Evolutionary conservation across 1,140 invertebrate genomes (phyloP), one percentile per base, ranked within the genome.

Genomic region (Papilio polytes): DNA sequence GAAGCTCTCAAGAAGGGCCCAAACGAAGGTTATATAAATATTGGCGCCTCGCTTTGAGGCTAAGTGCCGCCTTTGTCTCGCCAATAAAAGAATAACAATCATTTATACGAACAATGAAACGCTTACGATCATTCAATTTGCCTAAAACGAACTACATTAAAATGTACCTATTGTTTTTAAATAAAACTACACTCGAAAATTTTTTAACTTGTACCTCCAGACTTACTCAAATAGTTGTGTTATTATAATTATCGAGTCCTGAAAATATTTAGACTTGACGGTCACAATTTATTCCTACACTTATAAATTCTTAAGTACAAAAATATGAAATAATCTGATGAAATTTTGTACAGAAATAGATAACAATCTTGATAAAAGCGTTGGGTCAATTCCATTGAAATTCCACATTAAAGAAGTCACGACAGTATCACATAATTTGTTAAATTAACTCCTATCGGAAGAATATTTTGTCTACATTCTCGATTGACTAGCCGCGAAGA

Each of bases 11-110:
- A 85, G 81, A 80, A 87, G 85, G 83, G 83, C 81, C 85, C 86
- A 85, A 85, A 85, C 84, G 86, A 86, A 85, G 91, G 87, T 90
- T 91, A 87, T 88, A 90, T 90, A 94, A 93, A 92, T 90, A 93
- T 93, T 91, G 89, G 87, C 90, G 87, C 84, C 87, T 86, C 89
- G 88, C 88, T 89, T 88, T 85, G 88, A 88, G 85, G 85, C 89
- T 89, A 91, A 92, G 88, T 89, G 88, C 87, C 88, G 90, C 86
- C 88, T 92, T 92, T 92, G 90, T 91, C 87, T 89, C 85, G 77
- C 82, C 90, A 92, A 92, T 94, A 94, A 92, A 92, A 92, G 91
- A 94, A 94, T 91, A 94, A 94, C 91, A 92, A 84, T 92, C 90
- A 92, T 94, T 94, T 91, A 87, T 87, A 78, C 46, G 84, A 89